Evolutionary conservation across 1,140 invertebrate genomes (phyloP).

Genomic region (Nymphalis io): DNA sequence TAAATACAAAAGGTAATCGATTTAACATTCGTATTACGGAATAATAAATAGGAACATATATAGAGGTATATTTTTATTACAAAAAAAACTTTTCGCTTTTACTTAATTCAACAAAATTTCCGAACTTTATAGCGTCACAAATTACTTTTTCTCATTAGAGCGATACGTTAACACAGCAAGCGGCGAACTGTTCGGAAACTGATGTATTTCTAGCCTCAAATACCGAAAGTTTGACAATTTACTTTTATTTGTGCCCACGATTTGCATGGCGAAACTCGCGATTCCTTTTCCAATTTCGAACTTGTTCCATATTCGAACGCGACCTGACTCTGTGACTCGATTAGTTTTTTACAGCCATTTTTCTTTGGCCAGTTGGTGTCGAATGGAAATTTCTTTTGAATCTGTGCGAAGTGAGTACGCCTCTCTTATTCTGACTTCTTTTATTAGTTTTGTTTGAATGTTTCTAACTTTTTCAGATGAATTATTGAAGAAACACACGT

Average conservation of each 20-base stretch:
- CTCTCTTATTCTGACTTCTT: conserved; percentile 24
- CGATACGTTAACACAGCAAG: conserved; percentile 23
- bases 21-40: no score
- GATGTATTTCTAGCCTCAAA: conserved; percentile 45
- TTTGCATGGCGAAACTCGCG: conserved; percentile 44
- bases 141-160: conserved; percentile 40
- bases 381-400: conserved; percentile 40
- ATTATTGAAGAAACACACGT: not conserved
- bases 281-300: conserved; percentile 50
- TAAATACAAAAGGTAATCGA: no score
- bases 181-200: conserved; percentile 19
- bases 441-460: conserved; percentile 37
- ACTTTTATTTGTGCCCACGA: conserved; percentile 45
- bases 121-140: conserved; percentile 28
- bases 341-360: conserved; percentile 48
- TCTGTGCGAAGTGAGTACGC: conserved; percentile 30
- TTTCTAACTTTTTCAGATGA: conserved; percentile 24
- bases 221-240: conserved; percentile 47
- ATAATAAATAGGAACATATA: not conserved
- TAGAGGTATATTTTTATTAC: not conserved
- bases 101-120: not conserved
- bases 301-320: conserved; percentile 47
- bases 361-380: conserved; percentile 39
- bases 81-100: not conserved
- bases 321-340: conserved; percentile 43